Evolutionary conservation across 2,888 invertebrate species (phyloP).

Genomic region (Caenorhabditis wallacei): DNA sequence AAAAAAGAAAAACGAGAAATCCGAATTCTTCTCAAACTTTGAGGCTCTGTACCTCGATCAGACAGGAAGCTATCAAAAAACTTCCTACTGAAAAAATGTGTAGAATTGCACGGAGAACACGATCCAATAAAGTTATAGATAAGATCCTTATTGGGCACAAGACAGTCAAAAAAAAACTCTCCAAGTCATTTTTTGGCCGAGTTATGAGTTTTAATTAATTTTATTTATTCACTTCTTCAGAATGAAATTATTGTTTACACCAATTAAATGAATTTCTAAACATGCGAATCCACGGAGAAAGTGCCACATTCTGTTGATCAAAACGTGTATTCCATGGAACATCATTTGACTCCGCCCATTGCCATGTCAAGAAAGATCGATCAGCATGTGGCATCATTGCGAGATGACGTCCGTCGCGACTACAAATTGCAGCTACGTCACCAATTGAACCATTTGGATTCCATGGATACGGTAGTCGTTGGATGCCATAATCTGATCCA

Average conservation of each 20-base stretch:
- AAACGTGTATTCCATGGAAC: slow-evolving; percentile 30
- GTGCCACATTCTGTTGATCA: slow-evolving; percentile 30
- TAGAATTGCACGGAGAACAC: no score
- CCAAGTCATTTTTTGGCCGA: no score
- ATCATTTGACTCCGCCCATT: slow-evolving; percentile 89
- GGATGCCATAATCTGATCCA: slow-evolving; percentile 85
- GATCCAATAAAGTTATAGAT: no score
- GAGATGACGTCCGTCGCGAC: slow-evolving; percentile 93
- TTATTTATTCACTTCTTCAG: no score
- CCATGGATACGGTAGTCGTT: slow-evolving; percentile 88
- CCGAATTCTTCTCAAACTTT: no score
- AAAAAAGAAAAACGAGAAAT: no score
- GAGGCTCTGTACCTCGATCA: no score
- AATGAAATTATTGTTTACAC: slow-evolving; percentile 48
- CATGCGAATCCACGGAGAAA: slow-evolving; percentile 93
- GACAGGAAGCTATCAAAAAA: no score
- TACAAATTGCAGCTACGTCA: slow-evolving; percentile 94
- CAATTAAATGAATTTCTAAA: slow-evolving; percentile 90
- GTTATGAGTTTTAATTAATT: no score
- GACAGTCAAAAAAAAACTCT: no score
- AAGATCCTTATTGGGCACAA: no score
- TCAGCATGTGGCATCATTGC: slow-evolving; percentile 99
- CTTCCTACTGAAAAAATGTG: no score
- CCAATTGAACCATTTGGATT: slow-evolving; percentile 92
- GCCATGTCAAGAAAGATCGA: slow-evolving; percentile 89